Percentiles rank a stretch among this genome's conserved stretches.
These are phyloP conservation scores for Mirounga angustirostris DNA, from an alignment of 2,113 vertebrate genomes.

Conservation along the genomic window DNA sequence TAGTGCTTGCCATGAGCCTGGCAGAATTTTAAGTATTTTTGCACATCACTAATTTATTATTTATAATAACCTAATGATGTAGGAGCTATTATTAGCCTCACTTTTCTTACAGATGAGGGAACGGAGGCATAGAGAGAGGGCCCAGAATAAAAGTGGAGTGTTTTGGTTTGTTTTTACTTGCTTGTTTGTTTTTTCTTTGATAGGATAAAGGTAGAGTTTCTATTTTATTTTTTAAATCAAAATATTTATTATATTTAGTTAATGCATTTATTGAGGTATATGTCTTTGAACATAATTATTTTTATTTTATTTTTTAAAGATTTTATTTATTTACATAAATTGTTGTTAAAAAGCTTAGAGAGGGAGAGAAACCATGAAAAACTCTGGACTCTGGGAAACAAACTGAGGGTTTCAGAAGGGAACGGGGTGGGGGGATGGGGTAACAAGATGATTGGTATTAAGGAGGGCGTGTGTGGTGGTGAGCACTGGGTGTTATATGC, in stretches of 20 bases:
- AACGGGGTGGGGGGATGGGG: too few species aligned
- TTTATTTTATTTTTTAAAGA: background rate
- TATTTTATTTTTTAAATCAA: background rate
- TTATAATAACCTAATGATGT: background rate
- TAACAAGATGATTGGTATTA: too few species aligned
- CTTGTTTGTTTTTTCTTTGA: background rate
- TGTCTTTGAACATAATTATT: background rate
- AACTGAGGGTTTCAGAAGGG: too few species aligned
- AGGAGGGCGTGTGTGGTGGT: too few species aligned
- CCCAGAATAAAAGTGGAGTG: background rate
- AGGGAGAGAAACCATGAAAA: too few species aligned
- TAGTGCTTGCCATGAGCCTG: background rate
- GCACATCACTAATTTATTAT: background rate
- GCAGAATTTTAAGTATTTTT: constrained; percentile 30
- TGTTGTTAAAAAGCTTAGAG: too few species aligned
- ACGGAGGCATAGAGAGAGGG: background rate
- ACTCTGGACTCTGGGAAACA: too few species aligned
- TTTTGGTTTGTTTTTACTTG: background rate
- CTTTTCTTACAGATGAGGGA: background rate
- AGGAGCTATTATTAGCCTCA: background rate
- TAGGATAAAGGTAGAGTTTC: background rate
- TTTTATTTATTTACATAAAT: too few species aligned
- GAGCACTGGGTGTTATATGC: too few species aligned
- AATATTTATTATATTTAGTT: background rate
- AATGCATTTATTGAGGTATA: background rate